These are phyloP conservation scores for Axea sp. DNA, from an alignment of 2,888 invertebrate genomes.

Conservation along the genomic window DNA sequence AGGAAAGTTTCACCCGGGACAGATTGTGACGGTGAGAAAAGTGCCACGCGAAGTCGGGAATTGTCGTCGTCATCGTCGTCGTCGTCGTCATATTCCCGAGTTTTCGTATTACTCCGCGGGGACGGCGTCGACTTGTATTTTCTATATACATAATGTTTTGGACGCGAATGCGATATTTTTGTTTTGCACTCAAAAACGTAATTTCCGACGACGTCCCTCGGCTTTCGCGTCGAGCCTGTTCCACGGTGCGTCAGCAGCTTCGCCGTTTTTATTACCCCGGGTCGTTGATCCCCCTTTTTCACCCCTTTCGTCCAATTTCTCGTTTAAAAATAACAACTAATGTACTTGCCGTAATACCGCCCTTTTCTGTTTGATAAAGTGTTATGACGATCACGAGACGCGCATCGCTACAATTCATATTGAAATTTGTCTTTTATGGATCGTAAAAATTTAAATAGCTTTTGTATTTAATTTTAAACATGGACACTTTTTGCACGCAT, in stretches of 20 bases:
- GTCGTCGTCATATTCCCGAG: slow-evolving; percentile 49
- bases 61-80: slow-evolving; percentile 67
- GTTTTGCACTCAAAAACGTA: slow-evolving; percentile 51
- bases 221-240: slow-evolving; percentile 2
- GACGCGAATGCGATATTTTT: slow-evolving; percentile 51
- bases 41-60: slow-evolving; percentile 70
- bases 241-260: background rate
- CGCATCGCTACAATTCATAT: slow-evolving; percentile 6
- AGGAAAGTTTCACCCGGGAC: slow-evolving; percentile 44
- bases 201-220: slow-evolving; percentile 22
- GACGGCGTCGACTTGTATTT: slow-evolving; percentile 47
- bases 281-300: slow-evolving; percentile 19
- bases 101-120: slow-evolving; percentile 48
- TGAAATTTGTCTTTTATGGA: slow-evolving; percentile 12
- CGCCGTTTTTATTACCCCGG: slow-evolving; percentile 36
- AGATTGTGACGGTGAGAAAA: slow-evolving; percentile 69
- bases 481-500: too few relatives aligned
- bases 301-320: slow-evolving; percentile 42
- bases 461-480: background rate
- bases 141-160: slow-evolving; percentile 52
- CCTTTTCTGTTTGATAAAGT: slow-evolving; percentile 36
- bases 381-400: slow-evolving; percentile 32
- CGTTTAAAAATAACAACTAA: slow-evolving; percentile 51
- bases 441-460: background rate
- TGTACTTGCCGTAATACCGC: slow-evolving; percentile 17